Evolutionary conservation across 2,113 vertebrate species (phyloP), one percentile per base, ranked within the genome.

Genomic region (Malurus cyaneus): DNA sequence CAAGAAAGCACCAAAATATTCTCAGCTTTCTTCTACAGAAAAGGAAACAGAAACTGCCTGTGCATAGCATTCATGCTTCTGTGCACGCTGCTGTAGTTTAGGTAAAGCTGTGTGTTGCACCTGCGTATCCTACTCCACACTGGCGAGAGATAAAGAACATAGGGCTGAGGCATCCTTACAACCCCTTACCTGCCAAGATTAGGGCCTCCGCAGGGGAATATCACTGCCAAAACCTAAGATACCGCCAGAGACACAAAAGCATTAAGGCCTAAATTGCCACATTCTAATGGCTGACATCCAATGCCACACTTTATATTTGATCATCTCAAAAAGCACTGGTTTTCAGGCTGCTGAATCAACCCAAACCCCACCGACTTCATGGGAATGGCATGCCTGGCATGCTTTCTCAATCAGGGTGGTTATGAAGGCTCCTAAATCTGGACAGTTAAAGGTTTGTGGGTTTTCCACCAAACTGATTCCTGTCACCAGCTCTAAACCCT

Each of bases 61-160:
- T 47, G n/a, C 42, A n/a, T 3, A 29, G 44, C 15, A 9, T 17
- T 54, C 14, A 47, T 8, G 31, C 32, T 61, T 25, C 66, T 50
- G 12, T 24, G 57, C 53, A 23, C 6, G 29, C 62, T 34, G 60
- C 12, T 2, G 2, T n/a, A 0, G 0, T 60, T 50, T 2, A 44
- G 57, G 64, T 54, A 81, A 49, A 57, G 47, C 65, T 64, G 34
- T 39, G 49, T 29, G 44, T 10, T 46, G 57, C 77, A 96, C 78
- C 91, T 76, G 77, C 4, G 0, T 16, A 59, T 56, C 70, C 49
- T 36, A 65, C 91, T 77, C 78, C 89, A 89, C 92, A 57, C 64
- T 41, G 60, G 36, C 1, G 18, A 92, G 52, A 72, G 88, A 83
- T 97, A 96, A 96, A 83, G 79, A 89, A 67, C 64, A 90, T 13